Conservation (phyloP, 1,140 invertebrate genomes). For the Drosophila malerkotliana region DNA sequence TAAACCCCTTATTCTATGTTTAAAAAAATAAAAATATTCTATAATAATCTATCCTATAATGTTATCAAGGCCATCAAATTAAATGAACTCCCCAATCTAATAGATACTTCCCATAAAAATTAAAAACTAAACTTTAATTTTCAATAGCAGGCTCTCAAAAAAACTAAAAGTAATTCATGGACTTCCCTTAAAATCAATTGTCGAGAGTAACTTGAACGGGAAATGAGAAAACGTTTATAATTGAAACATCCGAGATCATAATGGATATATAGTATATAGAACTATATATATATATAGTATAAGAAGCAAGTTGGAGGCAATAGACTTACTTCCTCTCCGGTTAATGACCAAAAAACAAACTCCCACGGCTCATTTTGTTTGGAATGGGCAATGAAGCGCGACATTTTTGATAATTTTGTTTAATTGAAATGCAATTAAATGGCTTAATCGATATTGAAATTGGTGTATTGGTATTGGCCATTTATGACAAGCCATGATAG, state of each 20-base stretch:
- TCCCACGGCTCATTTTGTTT: slow-evolving; percentile 37
- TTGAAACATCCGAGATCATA: not conserved
- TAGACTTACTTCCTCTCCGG: not conserved
- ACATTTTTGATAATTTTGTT: slow-evolving; percentile 32
- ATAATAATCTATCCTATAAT: no score
- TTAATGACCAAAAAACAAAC: not conserved
- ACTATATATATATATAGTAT: not conserved
- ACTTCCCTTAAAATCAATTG: no score
- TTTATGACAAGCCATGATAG: not conserved
- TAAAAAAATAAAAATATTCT: no score
- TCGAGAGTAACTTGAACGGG: not conserved
- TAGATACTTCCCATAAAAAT: no score
- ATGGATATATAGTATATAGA: not conserved
- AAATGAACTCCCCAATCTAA: no score
- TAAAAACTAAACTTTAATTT: not conserved
- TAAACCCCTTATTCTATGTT: no score
- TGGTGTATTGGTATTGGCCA: not conserved
- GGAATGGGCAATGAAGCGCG: slow-evolving; percentile 62
- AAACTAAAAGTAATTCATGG: not conserved
- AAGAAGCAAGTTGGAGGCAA: not conserved
- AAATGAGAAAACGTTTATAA: not conserved
- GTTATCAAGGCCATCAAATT: no score
- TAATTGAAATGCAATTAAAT: slow-evolving; percentile 78
- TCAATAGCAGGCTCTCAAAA: not conserved
- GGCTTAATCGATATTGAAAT: slow-evolving; percentile 34